Base-by-base conservation (phyloP, 2,797 vertebrate species). In the Poeciliopsis turneri region DNA sequence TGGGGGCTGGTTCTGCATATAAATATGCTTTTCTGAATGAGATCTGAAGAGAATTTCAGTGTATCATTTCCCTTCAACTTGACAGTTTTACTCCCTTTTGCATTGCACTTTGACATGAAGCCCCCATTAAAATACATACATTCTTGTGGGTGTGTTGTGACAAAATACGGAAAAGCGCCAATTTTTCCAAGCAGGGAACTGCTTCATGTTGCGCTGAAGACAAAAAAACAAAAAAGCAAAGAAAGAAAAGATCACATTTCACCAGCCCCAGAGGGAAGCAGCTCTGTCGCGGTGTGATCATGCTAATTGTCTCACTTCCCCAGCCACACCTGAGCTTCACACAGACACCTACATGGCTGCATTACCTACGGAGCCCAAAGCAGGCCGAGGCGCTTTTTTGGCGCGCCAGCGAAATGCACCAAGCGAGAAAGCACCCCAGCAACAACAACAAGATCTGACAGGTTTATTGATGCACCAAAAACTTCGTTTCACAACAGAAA, bases 221-320 rank as follows among this genome's bases (percentile, higher is more conserved):
- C 36, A 7, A 5, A 39, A 30, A 57, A 43, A 36, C 59, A 18
- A 18, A 39, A 46, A 46, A 20, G 49, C 49, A 53, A 53, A 51
- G 20, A 53, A 46, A 47, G 20, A 78, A 49, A 39, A 49, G 64
- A 51, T 66, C 77, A 9, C 49, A 82, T 49, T 30, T 74, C 39
- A 9, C 75, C 28, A 41, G 8, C 71, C 85, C 84, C 79, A 23
- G 28, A 81, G 84, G 85, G 77, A 47, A 80, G 51, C 74, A 13
- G 70, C 81, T 78, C 74, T 75, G 86, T 84, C 76, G 82, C 41
- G 72, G 88, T 91, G 92, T 86, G 88, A 91, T 89, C 82, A 89
- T 75, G 86, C 87, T 94, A 93, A 94, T 89, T 91, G 86, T 89
- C 88, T 88, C 89, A 92, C 90, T 82, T 89, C 80, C 75, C 3